Base-by-base conservation (phyloP, 2,888 invertebrate genomes). In the Patella pellucida region DNA sequence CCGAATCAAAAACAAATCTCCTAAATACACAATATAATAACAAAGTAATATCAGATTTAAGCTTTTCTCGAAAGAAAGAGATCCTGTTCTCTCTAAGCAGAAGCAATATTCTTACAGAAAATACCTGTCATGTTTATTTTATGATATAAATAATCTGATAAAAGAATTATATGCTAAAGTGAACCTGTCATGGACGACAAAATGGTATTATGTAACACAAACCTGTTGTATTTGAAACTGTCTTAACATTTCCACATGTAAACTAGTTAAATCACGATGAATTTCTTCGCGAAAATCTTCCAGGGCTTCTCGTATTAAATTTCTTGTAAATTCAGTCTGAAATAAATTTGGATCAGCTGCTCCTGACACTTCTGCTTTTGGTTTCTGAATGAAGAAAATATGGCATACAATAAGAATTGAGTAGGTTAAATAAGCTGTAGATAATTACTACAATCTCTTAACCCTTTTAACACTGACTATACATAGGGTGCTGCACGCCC, bases 191-290 rank as follows among this genome's bases (percentile, higher is more conserved):
- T 68, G 12, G n/a, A 16, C 0, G 31, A 31, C 5, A 31, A 31
- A 31, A 31, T 41, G 1, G 19, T 16, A 71, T 5, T 51, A n/a
- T 16, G 41, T 12, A 75, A 4, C 68, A 27, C 78, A 51, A 78
- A 88, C 89, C 86, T 87, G 86, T 67, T 87, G 88, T 50, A 82
- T 82, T 41, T 86, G 85, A 77, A 89, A 88, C 79, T 87, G 86
- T 68, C 84, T 82, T 51, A 89, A 73, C 86, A 89, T 86, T 69
- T 88, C 87, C 62, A 86, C 82, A 73, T 89, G 89, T 70, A 89
- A 74, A 75, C 84, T 82, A 19, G 85, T 83, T 54, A 88, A 81
- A 70, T 89, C 87, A 7, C 75, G 78, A 68, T 87, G 86, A 69
- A 88, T 79, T 52, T 86, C 82, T 72, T 89, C 88, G 14, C 82